These are phyloP conservation scores for Anas platyrhynchos DNA, from an alignment of 2,113 vertebrate species.

Conservation along the genomic window DNA sequence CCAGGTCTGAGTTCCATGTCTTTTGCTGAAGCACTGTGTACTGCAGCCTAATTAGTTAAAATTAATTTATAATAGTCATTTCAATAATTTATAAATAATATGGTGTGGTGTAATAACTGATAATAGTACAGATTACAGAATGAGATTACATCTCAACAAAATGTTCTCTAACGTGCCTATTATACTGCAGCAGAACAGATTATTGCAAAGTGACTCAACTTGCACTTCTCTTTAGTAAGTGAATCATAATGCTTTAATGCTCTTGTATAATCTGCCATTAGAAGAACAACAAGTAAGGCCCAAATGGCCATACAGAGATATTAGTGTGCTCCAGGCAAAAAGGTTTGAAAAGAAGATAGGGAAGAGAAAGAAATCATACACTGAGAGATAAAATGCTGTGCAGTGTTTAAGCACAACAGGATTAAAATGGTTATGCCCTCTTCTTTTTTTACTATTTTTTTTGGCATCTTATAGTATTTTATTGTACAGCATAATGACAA, in stretches of 20 bases:
- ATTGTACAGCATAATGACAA: neutral
- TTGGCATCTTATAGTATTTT: conserved; percentile 38
- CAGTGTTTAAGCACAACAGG: neutral
- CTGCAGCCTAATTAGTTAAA: conserved; percentile 35
- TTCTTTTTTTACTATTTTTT: conserved; percentile 41
- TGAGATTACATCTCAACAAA: conserved; percentile 53
- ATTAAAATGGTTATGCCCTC: neutral
- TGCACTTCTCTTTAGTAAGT: conserved; percentile 46
- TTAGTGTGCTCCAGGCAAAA: neutral
- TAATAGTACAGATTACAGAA: conserved; percentile 55
- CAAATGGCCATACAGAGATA: conserved; percentile 6
- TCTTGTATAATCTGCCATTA: conserved; percentile 56
- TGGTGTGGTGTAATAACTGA: conserved; percentile 39
- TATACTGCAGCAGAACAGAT: conserved; percentile 48
- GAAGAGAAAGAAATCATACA: neutral
- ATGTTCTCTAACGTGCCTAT: conserved; percentile 20
- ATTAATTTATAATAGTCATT: conserved; percentile 62
- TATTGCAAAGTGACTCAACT: conserved; percentile 34
- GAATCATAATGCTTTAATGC: conserved; percentile 56
- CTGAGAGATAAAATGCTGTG: neutral
- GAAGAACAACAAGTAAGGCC: conserved; percentile 41
- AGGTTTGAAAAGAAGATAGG: neutral
- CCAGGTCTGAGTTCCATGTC: neutral
- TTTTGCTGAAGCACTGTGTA: neutral
- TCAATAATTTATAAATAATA: conserved; percentile 66